phyloP scores from a whole-genome alignment of 2,113 vertebrate species.

The Chauna torquata region DNA sequence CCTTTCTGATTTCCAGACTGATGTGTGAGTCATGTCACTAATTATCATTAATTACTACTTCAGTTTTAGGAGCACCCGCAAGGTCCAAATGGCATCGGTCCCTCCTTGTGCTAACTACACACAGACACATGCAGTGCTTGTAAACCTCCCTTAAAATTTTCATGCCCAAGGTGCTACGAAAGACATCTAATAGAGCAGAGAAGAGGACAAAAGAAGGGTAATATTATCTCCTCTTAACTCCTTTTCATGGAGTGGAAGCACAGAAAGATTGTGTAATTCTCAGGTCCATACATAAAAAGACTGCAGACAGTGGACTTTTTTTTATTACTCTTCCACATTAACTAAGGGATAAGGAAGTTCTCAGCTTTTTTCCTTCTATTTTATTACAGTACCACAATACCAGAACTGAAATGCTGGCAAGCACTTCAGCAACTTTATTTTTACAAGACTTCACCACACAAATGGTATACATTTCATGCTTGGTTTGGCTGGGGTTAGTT shows the following conservation, averaged over 20 bases:
- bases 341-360: neutral
- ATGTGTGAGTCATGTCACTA: neutral
- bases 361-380: neutral
- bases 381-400: neutral
- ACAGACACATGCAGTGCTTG: rapidly evolving
- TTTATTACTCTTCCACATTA: neutral
- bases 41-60: neutral
- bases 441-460: neutral
- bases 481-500: neutral
- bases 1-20: neutral
- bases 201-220: neutral
- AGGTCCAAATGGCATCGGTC: neutral
- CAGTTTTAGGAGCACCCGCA: neutral
- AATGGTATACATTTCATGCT: rapidly evolving
- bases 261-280: neutral
- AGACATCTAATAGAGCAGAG: neutral
- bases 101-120: neutral
- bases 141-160: neutral
- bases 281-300: neutral
- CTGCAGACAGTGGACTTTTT: neutral
- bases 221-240: neutral
- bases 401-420: neutral
- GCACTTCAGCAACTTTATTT: neutral
- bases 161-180: neutral
- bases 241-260: neutral